Percentiles rank a stretch among this genome's conserved stretches.
These are phyloP conservation scores for Pelecanus crispus DNA, from an alignment of 2,113 vertebrate species.

Conservation along the genomic window DNA sequence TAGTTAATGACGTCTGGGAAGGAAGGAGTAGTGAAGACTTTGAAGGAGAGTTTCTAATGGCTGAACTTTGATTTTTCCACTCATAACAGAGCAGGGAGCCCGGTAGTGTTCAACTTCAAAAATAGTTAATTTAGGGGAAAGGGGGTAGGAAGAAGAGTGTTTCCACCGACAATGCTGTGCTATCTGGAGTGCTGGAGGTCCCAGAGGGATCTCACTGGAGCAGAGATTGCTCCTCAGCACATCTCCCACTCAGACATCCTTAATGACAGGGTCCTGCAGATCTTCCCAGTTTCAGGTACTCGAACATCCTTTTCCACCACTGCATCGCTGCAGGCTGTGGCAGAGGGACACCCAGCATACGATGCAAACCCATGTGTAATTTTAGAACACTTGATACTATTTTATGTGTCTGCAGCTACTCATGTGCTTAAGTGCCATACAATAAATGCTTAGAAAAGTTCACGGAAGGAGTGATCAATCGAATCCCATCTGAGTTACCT, in stretches of 20 bases:
- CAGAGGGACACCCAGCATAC: neutral
- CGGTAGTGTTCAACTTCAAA: neutral
- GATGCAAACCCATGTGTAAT: neutral
- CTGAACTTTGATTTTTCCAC: neutral
- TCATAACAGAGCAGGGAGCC: neutral
- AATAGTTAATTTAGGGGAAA: neutral
- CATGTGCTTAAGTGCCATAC: neutral
- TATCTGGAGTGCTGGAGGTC: neutral
- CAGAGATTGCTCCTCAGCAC: neutral
- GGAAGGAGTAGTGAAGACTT: neutral
- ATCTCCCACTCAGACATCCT: neutral
- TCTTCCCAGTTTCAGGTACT: neutral
- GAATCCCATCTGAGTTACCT: neutral
- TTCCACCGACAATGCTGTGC: neutral
- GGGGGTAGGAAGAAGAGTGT: neutral
- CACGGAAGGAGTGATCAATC: neutral
- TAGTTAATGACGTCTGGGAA: neutral
- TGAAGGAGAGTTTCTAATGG: neutral
- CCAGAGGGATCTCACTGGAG: neutral
- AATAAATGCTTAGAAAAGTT: neutral
- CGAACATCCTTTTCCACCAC: neutral
- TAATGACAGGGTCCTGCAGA: neutral
- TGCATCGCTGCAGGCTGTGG: fast-evolving
- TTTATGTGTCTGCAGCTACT: neutral
- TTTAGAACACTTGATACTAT: neutral